Evolutionary conservation across 2,888 invertebrate species (phyloP).

Genomic region (Balanococcus diminutus): DNA sequence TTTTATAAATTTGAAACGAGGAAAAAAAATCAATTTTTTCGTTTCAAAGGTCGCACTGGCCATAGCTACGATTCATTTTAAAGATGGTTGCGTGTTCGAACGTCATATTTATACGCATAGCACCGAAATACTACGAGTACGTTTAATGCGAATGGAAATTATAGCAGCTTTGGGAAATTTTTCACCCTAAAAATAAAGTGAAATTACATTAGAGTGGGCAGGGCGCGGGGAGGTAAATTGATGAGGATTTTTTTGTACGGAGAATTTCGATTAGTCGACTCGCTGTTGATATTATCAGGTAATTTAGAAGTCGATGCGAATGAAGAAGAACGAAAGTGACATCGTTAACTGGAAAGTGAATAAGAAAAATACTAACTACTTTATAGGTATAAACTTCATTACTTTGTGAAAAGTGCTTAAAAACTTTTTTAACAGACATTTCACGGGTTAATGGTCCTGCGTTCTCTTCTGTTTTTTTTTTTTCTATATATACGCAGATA

Average conservation of each 20-base stretch:
- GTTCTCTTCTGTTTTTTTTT: not conserved
- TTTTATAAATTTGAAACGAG: not conserved
- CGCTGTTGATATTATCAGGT: slow-evolving; percentile 20
- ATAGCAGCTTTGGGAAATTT: not conserved
- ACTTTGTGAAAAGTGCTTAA: slow-evolving; percentile 37
- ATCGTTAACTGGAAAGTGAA: slow-evolving; percentile 15
- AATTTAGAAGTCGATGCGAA: not conserved
- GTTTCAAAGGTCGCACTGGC: slow-evolving; percentile 9
- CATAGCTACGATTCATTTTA: not conserved
- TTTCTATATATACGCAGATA: not conserved
- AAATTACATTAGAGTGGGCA: not conserved
- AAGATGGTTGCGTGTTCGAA: not conserved
- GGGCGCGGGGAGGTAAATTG: not conserved
- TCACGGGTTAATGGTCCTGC: slow-evolving; percentile 7
- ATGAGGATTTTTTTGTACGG: not conserved
- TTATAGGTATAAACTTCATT: slow-evolving; percentile 33
- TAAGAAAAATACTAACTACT: slow-evolving; percentile 26
- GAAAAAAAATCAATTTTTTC: not conserved
- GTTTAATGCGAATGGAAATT: not conserved
- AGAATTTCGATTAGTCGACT: slow-evolving; percentile 6
- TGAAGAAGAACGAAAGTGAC: slow-evolving; percentile 25
- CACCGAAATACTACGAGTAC: not conserved
- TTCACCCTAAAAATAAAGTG: not conserved
- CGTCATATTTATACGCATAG: not conserved
- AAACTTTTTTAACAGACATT: slow-evolving; percentile 41